phyloP scores from a whole-genome alignment of 2,888 invertebrate species.

The Athalia rosae region DNA sequence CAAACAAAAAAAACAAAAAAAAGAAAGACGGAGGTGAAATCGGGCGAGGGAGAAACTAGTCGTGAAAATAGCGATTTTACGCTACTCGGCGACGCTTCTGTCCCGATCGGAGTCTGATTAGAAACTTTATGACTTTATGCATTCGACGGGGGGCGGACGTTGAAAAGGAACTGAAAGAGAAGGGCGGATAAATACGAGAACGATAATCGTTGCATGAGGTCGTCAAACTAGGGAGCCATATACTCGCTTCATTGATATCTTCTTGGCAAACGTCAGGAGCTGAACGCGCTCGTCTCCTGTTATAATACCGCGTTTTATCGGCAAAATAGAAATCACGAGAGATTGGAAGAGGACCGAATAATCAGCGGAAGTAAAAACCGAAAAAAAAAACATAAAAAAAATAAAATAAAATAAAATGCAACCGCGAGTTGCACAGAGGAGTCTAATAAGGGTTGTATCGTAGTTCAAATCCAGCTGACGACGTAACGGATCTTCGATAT shows the following conservation, averaged over 20 bases:
- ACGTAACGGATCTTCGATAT: conserved; percentile 32
- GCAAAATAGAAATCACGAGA: too few relatives aligned
- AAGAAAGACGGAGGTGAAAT: background rate
- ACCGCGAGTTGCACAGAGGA: background rate
- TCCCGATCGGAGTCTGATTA: conserved; percentile 33
- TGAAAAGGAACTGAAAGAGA: background rate
- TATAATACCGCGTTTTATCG: too few relatives aligned
- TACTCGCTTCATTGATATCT: too few relatives aligned
- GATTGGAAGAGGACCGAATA: too few relatives aligned
- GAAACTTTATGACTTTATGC: conserved; percentile 37
- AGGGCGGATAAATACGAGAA: too few relatives aligned
- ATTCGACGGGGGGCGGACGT: background rate
- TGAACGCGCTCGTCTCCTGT: too few relatives aligned
- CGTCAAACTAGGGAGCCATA: too few relatives aligned
- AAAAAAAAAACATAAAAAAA: too few relatives aligned
- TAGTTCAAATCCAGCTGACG: conserved; percentile 4
- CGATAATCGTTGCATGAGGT: too few relatives aligned
- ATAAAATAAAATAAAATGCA: too few relatives aligned
- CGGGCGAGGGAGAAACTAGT: background rate
- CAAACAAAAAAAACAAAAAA: background rate
- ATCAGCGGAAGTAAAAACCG: too few relatives aligned
- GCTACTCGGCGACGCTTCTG: background rate
- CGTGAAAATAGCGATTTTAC: conserved; percentile 31
- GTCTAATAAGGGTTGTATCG: conserved; percentile 8
- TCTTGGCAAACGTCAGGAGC: too few relatives aligned